Evolutionary conservation across 1,140 invertebrate species (phyloP), one percentile per base, ranked within the genome.

Genomic region (Saccostrea echinata): DNA sequence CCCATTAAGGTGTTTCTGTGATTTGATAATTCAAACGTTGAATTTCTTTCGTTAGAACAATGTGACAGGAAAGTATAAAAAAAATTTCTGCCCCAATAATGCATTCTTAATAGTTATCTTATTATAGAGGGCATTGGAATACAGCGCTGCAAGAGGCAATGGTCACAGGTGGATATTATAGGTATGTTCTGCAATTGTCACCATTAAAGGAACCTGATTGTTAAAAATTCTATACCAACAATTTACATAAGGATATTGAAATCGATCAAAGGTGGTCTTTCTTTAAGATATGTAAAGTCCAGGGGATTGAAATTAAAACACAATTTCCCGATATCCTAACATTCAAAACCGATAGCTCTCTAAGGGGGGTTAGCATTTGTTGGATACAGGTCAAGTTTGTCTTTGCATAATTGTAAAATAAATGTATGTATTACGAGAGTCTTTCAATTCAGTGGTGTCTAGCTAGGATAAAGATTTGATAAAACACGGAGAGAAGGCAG

Each of bases 341-440:
- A 33, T 76, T 76, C 8, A 76, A 76, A 3, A 33, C 27, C 12
- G 68, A 33, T 76, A 76, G 16, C 30, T 3, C 68, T 76, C 9
- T 27, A 76, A 11, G 68, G 27, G 68, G 68, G 68, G 12, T 21
- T 21, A 6, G 18, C 4, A 6, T 35, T 30, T 76, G 68, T 30
- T 76, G 68, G 68, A 76, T 76, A 3, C 2, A 76, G 24, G 68
- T 76, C 68, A 76, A 76, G 24, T 76, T 76, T 76, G 30, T 33
- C 68, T 76, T 16, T 30, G 13, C 16, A 76, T 33, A 76, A 76
- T 27, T 30, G 11, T 76, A 76, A 76, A 8, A 13, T n/a, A 61
- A 61, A 6, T 61, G 55, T 61, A 61, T 61, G 55, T 61, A 61
- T 61, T 6, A 61, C 55, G 18, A 21, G 13, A 13, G 55, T 2